phyloP scores from a whole-genome alignment of 2,113 vertebrate genomes.

The Rhinopomastus cyanomelas region DNA sequence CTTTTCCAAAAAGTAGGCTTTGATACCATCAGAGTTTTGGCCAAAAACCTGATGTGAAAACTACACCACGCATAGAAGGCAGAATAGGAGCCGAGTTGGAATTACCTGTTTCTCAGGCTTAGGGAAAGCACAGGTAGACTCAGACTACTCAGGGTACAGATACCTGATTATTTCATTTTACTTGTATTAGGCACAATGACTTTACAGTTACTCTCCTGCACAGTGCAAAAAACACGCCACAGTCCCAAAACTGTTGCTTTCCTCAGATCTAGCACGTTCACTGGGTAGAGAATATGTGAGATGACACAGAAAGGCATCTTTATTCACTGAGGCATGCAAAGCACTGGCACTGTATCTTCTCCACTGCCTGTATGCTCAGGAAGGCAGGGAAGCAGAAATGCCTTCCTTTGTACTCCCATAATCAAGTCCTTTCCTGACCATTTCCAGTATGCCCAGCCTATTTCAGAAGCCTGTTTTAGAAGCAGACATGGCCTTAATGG shows the following conservation, averaged over 20 bases:
- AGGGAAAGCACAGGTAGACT: background rate
- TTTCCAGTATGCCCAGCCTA: background rate
- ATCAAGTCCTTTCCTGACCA: background rate
- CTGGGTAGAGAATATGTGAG: background rate
- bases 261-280: background rate
- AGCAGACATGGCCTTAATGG: rapidly evolving
- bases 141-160: background rate
- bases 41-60: background rate
- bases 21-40: background rate
- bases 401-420: background rate
- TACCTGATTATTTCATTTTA: background rate
- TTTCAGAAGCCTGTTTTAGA: background rate
- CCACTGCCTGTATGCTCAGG: background rate
- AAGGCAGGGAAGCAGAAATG: background rate
- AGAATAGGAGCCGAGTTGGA: background rate
- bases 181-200: background rate
- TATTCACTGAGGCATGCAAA: background rate
- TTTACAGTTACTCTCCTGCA: background rate
- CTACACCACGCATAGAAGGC: background rate
- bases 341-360: background rate
- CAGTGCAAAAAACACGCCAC: background rate
- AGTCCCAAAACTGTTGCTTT: background rate
- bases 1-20: background rate
- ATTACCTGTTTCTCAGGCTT: background rate
- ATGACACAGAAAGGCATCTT: background rate